Evolutionary conservation across 2,113 vertebrate genomes (phyloP).

Genomic region (Suricata suricatta): DNA sequence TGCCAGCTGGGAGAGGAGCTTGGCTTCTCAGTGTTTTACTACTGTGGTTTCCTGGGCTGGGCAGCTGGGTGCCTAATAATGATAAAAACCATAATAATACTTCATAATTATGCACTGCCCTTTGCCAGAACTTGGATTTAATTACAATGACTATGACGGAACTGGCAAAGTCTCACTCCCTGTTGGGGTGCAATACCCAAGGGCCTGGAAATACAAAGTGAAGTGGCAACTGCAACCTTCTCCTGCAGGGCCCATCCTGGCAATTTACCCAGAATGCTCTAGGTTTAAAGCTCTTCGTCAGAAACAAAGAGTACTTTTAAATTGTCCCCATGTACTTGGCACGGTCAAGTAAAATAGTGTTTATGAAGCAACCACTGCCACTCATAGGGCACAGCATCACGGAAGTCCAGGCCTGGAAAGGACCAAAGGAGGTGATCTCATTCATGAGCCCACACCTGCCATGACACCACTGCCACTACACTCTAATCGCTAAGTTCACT

Average conservation of each 20-base stretch:
- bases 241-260: constrained; percentile 51
- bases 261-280: constrained; percentile 28
- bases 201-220: constrained; percentile 65
- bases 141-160: constrained; percentile 63
- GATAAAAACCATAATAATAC: constrained; percentile 78
- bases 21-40: constrained; percentile 72
- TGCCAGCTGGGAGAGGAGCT: constrained; percentile 71
- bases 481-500: neutral
- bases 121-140: constrained; percentile 79
- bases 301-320: constrained; percentile 68
- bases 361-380: constrained; percentile 33
- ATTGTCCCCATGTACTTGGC: constrained; percentile 39
- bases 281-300: constrained; percentile 8
- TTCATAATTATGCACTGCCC: constrained; percentile 71
- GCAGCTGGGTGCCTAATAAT: constrained; percentile 77
- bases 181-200: constrained; percentile 67
- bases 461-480: neutral
- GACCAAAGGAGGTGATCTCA: neutral
- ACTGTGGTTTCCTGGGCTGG: constrained; percentile 76
- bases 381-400: neutral
- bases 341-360: neutral
- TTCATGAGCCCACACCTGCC: neutral
- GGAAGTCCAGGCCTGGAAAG: neutral
- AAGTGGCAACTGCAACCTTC: constrained; percentile 45
- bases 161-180: constrained; percentile 63